Evolutionary conservation across 2,888 invertebrate species (phyloP), one percentile per base, ranked within the genome.

Genomic region (Oligia fasciuncula): DNA sequence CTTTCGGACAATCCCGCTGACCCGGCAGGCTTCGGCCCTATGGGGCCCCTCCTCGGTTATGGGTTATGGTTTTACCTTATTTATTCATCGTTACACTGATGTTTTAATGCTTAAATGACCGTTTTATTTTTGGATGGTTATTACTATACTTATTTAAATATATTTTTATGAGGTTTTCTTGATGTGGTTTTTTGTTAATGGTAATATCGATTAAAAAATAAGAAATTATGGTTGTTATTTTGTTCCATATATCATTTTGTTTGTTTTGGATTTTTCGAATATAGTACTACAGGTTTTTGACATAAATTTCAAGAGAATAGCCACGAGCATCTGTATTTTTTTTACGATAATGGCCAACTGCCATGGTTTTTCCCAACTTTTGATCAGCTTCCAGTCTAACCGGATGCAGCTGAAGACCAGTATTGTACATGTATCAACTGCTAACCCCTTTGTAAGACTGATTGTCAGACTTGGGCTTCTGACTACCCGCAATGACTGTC

Each of bases 1-100:
- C n/a, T n/a, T n/a, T n/a, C n/a, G n/a, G n/a, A n/a, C n/a, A n/a
- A n/a, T n/a, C n/a, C n/a, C n/a, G n/a, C n/a, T n/a, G n/a, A n/a
- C n/a, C n/a, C n/a, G n/a, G n/a, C n/a, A n/a, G n/a, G n/a, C n/a
- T n/a, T n/a, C n/a, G n/a, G n/a, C n/a, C n/a, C n/a, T n/a, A n/a
- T n/a, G n/a, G n/a, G n/a, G n/a, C n/a, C n/a, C n/a, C n/a, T n/a
- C n/a, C n/a, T n/a, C n/a, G n/a, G n/a, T n/a, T n/a, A n/a, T n/a
- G n/a, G n/a, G 49, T 79, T 71, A 77, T 57, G 76, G 66, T 71
- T 75, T 35, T n/a, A 54, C 29, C 29, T 78, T 23, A 70, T 84
- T 77, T 72, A 86, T 79, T 86, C 19, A 65, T 35, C 23, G 43
- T 57, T 40, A 51, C 23, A 46, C 54, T 57, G 62, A 54, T 74